These are phyloP conservation scores for Leptosomus discolor DNA, from an alignment of 2,113 vertebrate species.

Conservation along the genomic window DNA sequence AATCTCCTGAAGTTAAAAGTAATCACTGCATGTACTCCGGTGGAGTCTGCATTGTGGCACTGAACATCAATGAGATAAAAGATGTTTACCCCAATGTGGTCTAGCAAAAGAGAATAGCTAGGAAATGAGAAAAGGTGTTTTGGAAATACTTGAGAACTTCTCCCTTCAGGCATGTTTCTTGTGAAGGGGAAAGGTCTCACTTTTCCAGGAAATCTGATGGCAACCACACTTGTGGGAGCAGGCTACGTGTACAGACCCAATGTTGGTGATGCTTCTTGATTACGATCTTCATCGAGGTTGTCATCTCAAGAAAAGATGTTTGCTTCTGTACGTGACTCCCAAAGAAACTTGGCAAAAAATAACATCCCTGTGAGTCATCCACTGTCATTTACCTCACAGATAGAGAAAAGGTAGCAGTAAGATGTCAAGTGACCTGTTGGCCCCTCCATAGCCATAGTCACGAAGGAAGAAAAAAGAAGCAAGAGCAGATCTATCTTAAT, in stretches of 20 bases:
- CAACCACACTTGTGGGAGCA: not conserved
- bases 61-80: slow-evolving; percentile 24
- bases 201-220: slow-evolving; percentile 30
- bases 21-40: not conserved
- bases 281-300: not conserved
- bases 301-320: slow-evolving; percentile 27
- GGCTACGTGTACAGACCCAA: slow-evolving; percentile 47
- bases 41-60: not conserved
- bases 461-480: not conserved
- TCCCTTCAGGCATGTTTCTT: slow-evolving; percentile 40
- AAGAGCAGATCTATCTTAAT: not conserved
- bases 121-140: slow-evolving; percentile 63
- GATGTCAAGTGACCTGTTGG: not conserved
- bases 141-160: slow-evolving; percentile 43
- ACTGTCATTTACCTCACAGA: not conserved
- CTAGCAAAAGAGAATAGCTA: slow-evolving; percentile 16
- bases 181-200: slow-evolving; percentile 10
- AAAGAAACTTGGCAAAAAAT: slow-evolving; percentile 21
- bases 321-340: slow-evolving; percentile 6
- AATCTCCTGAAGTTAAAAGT: not conserved
- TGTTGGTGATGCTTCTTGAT: slow-evolving; percentile 7
- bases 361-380: slow-evolving; percentile 15
- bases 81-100: slow-evolving; percentile 13
- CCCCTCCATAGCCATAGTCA: accelerated
- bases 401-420: not conserved